Conservation (phyloP, 1,140 invertebrate species). For the Mesaphorura yosii region DNA sequence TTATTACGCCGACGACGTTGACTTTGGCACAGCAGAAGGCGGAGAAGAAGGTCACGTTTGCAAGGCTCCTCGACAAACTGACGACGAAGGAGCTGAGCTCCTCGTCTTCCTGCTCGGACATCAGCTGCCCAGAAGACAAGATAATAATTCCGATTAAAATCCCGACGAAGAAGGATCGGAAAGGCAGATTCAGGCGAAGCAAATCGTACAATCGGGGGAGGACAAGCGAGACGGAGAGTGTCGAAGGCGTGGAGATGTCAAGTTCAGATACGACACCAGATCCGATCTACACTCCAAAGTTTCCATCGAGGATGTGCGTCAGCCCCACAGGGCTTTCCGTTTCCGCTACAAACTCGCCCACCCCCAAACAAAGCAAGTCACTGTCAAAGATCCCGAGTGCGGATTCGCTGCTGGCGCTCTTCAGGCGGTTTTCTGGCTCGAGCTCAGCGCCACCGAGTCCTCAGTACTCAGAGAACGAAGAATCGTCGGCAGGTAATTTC, state of each 20-base stretch:
- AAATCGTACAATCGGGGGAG: conserved; percentile 48
- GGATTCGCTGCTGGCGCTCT: conserved; percentile 62
- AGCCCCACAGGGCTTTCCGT: conserved; percentile 20
- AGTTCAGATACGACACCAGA: conserved; percentile 48
- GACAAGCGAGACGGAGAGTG: conserved; percentile 32
- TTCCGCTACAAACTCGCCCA: conserved; percentile 9
- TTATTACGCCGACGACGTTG: conserved; percentile 31
- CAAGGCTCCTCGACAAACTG: conserved; percentile 55
- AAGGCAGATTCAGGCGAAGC: conserved; percentile 32
- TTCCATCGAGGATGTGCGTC: conserved; percentile 26
- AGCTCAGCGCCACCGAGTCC: conserved; percentile 42
- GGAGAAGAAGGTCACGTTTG: conserved; percentile 64
- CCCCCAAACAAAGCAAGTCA: conserved; percentile 32
- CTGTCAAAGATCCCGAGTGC: conserved; percentile 51
- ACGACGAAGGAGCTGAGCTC: conserved; percentile 52
- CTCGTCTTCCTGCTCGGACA: conserved; percentile 33
- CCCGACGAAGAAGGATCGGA: conserved; percentile 25
- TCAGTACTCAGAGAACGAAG: conserved; percentile 37
- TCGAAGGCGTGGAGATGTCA: conserved; percentile 30
- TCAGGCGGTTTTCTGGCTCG: conserved; percentile 38
- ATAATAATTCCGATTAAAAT: conserved; percentile 7
- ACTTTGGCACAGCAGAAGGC: conserved; percentile 47
- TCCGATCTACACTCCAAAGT: conserved; percentile 40
- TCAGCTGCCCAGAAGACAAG: conserved; percentile 34
- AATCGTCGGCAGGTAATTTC: conserved; percentile 30